These are phyloP conservation scores for Notodonta dromedarius DNA, from an alignment of 2,888 invertebrate genomes.

Conservation along the genomic window DNA sequence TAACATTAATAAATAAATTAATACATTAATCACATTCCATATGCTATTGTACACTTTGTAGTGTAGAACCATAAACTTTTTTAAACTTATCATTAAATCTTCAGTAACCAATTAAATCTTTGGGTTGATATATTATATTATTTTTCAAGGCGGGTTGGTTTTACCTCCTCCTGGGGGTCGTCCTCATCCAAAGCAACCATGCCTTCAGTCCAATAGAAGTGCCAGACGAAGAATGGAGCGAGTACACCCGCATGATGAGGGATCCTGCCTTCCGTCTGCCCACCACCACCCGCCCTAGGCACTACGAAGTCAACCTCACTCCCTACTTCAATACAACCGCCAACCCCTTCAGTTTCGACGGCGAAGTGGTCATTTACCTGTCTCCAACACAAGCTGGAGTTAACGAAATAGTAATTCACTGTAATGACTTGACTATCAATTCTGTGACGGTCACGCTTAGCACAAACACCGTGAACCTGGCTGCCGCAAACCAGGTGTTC, in stretches of 20 bases:
- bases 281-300: slow-evolving; percentile 71
- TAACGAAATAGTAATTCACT: slow-evolving; percentile 66
- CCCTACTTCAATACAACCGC: slow-evolving; percentile 70
- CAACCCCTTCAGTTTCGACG: slow-evolving; percentile 70
- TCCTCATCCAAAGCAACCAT: slow-evolving; percentile 56
- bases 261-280: slow-evolving; percentile 74
- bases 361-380: slow-evolving; percentile 64
- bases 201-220: slow-evolving; percentile 62
- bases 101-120: no score
- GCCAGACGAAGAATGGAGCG: slow-evolving; percentile 66
- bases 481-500: slow-evolving; percentile 39
- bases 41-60: no score
- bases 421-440: slow-evolving; percentile 65
- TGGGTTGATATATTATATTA: no score
- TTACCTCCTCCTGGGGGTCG: slow-evolving; percentile 51
- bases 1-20: no score
- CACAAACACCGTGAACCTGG: slow-evolving; percentile 32
- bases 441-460: slow-evolving; percentile 61
- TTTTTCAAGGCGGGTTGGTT: slow-evolving; percentile 58
- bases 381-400: slow-evolving; percentile 41
- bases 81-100: no score
- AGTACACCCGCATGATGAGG: slow-evolving; percentile 52
- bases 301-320: slow-evolving; percentile 80
- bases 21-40: no score
- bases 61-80: no score